Evolutionary conservation across 1,140 invertebrate species (phyloP).

Genomic region (Halyomorpha halys): DNA sequence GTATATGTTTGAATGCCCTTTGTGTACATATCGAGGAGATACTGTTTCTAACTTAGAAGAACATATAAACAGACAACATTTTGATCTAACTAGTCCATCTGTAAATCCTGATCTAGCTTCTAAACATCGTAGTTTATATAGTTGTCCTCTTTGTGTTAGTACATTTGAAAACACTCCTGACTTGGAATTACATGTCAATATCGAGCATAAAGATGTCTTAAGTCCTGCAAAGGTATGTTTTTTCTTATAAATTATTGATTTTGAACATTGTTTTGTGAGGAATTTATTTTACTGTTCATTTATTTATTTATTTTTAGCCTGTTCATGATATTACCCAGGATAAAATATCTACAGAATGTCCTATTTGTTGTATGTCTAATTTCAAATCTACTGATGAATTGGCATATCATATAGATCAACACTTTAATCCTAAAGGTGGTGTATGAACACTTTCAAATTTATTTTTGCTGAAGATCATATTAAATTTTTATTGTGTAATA

Average conservation of each 20-base stretch:
- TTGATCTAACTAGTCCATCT: constrained; percentile 69
- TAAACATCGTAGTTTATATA: constrained; percentile 37
- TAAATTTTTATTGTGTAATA: too few relatives aligned
- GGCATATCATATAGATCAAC: constrained; percentile 57
- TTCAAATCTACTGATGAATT: constrained; percentile 44
- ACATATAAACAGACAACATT: constrained; percentile 73
- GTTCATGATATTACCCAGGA: constrained; percentile 25
- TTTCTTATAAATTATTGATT: background rate
- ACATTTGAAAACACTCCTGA: constrained; percentile 63
- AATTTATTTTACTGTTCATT: constrained; percentile 1
- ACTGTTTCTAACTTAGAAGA: constrained; percentile 64
- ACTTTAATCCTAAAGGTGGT: constrained; percentile 44
- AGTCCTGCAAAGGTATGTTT: constrained; percentile 40
- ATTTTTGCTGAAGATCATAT: constrained; percentile 3
- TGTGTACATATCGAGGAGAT: constrained; percentile 66
- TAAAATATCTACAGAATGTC: constrained; percentile 37
- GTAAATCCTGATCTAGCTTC: constrained; percentile 43
- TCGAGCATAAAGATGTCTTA: constrained; percentile 64
- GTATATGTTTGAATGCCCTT: constrained; percentile 50
- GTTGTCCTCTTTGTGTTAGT: constrained; percentile 61
- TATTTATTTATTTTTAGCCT: constrained; percentile 23
- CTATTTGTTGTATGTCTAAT: constrained; percentile 43
- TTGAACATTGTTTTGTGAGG: background rate
- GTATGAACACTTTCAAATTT: background rate
- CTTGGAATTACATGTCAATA: constrained; percentile 74